phyloP scores from a whole-genome alignment of 2,888 invertebrate genomes.

The Eurytoma adleriae region DNA sequence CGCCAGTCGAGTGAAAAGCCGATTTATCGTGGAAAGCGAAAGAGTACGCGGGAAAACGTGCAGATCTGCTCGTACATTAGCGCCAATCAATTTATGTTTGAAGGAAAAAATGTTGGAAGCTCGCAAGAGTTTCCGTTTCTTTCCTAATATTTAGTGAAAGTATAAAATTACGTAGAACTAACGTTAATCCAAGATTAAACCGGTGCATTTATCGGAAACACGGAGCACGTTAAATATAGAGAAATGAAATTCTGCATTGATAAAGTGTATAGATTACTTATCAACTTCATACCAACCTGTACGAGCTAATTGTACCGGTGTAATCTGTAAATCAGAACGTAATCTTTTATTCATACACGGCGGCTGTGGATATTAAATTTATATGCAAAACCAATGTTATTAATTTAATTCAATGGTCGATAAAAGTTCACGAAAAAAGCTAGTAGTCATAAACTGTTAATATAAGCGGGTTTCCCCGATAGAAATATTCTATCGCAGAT shows the following conservation, averaged over 20 bases:
- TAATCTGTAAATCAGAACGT: conserved; percentile 2
- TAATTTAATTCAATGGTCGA: not conserved
- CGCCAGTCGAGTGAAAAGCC: not conserved
- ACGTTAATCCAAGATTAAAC: not conserved
- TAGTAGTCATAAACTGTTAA: not conserved
- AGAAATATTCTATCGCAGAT: not conserved
- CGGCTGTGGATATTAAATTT: not conserved
- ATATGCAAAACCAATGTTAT: not conserved
- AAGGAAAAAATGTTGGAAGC: not conserved
- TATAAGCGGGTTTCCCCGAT: not conserved
- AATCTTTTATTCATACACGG: not conserved
- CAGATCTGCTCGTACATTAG: too few species aligned
- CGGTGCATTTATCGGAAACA: not conserved
- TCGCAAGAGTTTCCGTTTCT: not conserved
- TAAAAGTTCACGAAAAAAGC: conserved; percentile 11
- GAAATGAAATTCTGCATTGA: conserved; percentile 12
- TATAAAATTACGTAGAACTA: not conserved
- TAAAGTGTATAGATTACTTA: conserved; percentile 36
- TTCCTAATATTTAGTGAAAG: not conserved
- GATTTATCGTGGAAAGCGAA: not conserved
- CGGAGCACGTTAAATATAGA: not conserved
- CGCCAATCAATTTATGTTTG: too few species aligned
- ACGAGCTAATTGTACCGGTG: not conserved
- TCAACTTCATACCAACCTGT: not conserved
- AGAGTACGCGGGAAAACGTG: too few species aligned